Percentiles rank a stretch among this genome's conserved stretches.
phyloP scores from a whole-genome alignment of 2,888 invertebrate genomes.

The Lottia scabra region DNA sequence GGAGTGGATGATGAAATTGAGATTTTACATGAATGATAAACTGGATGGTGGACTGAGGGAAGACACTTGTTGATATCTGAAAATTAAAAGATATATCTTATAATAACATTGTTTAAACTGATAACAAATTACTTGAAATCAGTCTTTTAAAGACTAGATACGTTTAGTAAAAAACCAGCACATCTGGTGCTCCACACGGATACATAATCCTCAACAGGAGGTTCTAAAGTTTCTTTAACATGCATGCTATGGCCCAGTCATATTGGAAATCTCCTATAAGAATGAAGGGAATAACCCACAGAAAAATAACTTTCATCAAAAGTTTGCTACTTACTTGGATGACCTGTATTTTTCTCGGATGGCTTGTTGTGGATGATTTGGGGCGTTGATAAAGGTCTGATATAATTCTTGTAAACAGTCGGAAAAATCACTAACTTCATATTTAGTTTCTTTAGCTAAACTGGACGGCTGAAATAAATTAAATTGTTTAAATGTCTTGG shows the following conservation, averaged over 20 bases:
- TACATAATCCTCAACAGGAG: too few relatives aligned
- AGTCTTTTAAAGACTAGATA: too few relatives aligned
- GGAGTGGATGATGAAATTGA: not conserved
- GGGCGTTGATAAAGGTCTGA: conserved; percentile 79
- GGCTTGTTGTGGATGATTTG: conserved; percentile 81
- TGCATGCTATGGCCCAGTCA: too few relatives aligned
- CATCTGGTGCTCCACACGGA: too few relatives aligned
- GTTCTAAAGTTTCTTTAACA: too few relatives aligned
- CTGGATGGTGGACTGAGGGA: conserved; percentile 41
- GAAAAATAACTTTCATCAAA: too few relatives aligned
- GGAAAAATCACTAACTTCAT: conserved; percentile 77
- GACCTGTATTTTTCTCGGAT: conserved; percentile 88
- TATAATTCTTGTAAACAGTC: conserved; percentile 79
- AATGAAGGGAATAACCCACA: not conserved
- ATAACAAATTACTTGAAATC: too few relatives aligned
- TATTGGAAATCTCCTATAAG: too few relatives aligned
- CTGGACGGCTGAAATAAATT: conserved; percentile 61
- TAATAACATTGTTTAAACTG: too few relatives aligned
- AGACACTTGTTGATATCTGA: conserved; percentile 49
- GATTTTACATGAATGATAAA: conserved; percentile 34
- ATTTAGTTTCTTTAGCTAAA: conserved; percentile 78
- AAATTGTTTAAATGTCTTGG: too few relatives aligned
- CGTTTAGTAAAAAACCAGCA: too few relatives aligned
- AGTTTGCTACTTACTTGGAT: conserved; percentile 64
- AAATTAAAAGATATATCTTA: conserved; percentile 28